Evolutionary conservation across 53 echinoderm and acorn worm genomes (phyloP).

Genomic region (Arbacia lixula): DNA sequence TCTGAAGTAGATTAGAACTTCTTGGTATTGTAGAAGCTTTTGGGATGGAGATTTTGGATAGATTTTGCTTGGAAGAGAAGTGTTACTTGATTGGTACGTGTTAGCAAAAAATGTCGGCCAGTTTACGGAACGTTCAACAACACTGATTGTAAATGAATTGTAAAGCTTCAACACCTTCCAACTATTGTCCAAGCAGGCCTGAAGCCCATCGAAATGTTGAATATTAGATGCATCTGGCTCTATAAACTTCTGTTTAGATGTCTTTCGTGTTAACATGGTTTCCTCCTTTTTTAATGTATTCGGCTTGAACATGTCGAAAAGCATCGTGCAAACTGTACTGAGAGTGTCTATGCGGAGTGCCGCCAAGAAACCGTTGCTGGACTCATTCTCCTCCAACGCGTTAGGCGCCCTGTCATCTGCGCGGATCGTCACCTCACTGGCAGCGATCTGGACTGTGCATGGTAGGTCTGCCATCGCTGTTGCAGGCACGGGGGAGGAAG

Average conservation of each 20-base stretch:
- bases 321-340: background rate
- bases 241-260: background rate
- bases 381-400: background rate
- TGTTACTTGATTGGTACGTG: background rate
- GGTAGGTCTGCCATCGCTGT: too few species aligned
- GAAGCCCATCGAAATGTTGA: background rate
- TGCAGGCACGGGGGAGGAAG: too few species aligned
- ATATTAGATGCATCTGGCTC: background rate
- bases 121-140: slow-evolving; percentile 2
- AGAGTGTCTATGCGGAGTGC: too few species aligned
- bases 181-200: slow-evolving; percentile 3
- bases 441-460: background rate
- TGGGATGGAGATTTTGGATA: background rate
- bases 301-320: background rate
- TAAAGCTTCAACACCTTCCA: slow-evolving; percentile 8
- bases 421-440: background rate
- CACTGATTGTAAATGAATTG: background rate
- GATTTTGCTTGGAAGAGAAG: background rate
- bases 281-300: too few species aligned
- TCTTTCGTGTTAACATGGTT: too few species aligned
- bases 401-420: background rate
- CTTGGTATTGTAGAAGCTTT: slow-evolving; percentile 8
- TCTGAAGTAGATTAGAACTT: slow-evolving; percentile 12
- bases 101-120: background rate
- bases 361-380: background rate